Evolutionary conservation across 1,140 invertebrate genomes (phyloP), one percentile per base, ranked within the genome.

Genomic region (Diprion similis): DNA sequence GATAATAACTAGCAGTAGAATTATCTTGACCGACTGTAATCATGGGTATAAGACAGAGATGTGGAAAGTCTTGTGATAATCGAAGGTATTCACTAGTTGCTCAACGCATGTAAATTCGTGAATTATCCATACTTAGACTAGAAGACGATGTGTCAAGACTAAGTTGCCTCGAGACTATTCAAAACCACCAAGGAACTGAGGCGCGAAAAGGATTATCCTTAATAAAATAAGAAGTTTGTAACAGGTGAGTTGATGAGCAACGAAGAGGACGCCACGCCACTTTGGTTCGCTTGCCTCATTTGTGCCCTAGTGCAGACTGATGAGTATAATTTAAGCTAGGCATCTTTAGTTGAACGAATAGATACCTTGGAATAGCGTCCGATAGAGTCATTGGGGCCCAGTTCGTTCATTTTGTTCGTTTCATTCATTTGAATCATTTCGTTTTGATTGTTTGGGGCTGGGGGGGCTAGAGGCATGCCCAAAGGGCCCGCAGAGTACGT

Each of bases 281-380:
- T 37, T 6, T 37, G 24, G 24, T 37, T 37, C 6, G 24, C 24
- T 37, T 59, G 51, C 51, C 51, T 59, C 51, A 15, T 13, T 59
- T 17, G 51, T 17, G 9, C 24, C 24, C 24, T 37, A 37, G 24
- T 37, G 24, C 24, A 37, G 24, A 37, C 24, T 37, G 24, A 37
- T 37, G 24, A 37, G 24, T 37, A 37, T 37, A 37, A 37, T 37
- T 37, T 59, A 59, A 6, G 51, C 51, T 59, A 17, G 51, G 51
- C n/a, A 59, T 17, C 51, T 59, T 8, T 59, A 59, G 51, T 72
- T 19, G 80, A 78, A 80, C 77, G 71, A 71, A 71, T 80, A 80
- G 79, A 70, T 80, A 80, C 79, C 79, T 80, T 80, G 59, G 79
- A 80, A 76, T 76, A 79, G 77, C 79, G 79, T 80, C 79, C 79